Evolutionary conservation across 2,888 invertebrate species (phyloP), one percentile per base, ranked within the genome.

Genomic region (Agapostemon virescens): DNA sequence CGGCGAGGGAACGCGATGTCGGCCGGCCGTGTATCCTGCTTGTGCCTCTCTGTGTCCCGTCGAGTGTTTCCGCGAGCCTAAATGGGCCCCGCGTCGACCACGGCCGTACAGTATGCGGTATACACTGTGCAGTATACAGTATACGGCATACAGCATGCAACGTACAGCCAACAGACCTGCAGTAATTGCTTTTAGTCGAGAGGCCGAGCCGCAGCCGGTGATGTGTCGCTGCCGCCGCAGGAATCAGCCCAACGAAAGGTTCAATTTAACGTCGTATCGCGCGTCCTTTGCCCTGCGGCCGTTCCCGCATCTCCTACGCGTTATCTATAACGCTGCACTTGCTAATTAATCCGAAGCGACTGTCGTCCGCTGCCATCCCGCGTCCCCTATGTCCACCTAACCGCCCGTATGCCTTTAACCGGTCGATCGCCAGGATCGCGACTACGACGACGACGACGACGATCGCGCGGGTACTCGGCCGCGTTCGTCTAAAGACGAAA

Each of bases 321-420:
- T 87, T 87, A 87, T 87, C 86, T 87, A 86, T 87, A 83, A 84
- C 87, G 85, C 77, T 72, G 87, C 87, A 87, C 87, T 87, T 87
- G 87, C 84, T 87, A 87, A 87, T 87, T 87, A 87, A 87, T 87
- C 86, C 86, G 82, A 87, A 82, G 87, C 70, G 86, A 84, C 77
- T 75, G 85, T 82, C 75, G 72, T 74, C n/a, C 63, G 20, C 15
- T 26, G 20, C 1, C 17, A 17, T 26, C 17, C 77, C 71, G 61
- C 74, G 13, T 79, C 81, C 87, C 84, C 76, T 75, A 84, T 81
- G 80, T 64, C 77, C 79, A 74, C 40, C 73, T 55, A 40, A 74
- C 36, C 38, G 63, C 77, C 77, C 79, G 72, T 84, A 86, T 70
- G 70, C 71, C 52, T 69, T 68, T 64, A 63, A 70, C 61, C 55